Conservation (phyloP, 92 coral and sea anemone genomes). For the Zoanthus gigantus region DNA sequence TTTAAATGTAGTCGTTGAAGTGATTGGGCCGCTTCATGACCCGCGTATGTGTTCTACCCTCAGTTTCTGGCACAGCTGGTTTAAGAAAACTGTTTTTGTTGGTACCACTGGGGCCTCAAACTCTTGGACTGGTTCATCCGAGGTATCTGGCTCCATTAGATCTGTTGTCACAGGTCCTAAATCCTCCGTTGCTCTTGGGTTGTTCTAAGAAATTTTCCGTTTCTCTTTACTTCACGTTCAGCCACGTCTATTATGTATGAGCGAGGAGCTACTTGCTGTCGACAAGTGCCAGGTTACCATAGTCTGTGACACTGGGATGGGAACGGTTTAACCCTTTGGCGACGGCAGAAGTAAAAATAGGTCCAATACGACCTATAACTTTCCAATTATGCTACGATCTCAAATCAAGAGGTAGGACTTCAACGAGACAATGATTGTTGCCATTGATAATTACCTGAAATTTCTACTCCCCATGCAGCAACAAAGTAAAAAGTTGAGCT, state of each 20-base stretch:
- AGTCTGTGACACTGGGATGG: slow-evolving; percentile 13
- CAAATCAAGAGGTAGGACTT: no score
- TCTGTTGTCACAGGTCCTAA: slow-evolving; percentile 3
- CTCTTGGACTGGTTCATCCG: background rate
- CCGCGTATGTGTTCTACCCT: slow-evolving; percentile 5
- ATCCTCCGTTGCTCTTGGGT: slow-evolving; percentile 5
- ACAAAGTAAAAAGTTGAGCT: background rate
- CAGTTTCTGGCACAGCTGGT: slow-evolving; percentile 10
- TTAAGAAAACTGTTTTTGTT: background rate
- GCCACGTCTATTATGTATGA: slow-evolving; percentile 36
- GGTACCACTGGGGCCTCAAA: background rate
- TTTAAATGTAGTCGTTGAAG: background rate
- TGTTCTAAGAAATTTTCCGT: background rate
- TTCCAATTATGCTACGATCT: no score
- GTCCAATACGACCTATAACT: no score
- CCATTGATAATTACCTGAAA: no score
- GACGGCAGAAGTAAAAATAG: no score
- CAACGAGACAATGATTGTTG: no score
- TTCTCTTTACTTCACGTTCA: slow-evolving; percentile 19
- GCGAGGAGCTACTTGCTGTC: slow-evolving; percentile 38
- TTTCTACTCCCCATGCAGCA: background rate
- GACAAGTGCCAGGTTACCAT: slow-evolving; percentile 47
- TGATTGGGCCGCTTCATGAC: background rate
- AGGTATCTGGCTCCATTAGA: background rate
- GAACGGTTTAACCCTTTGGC: background rate